A percentile compares a stretch with the other conserved stretches of the same genome.
Conservation (phyloP, 2,113 vertebrate species). For the Coreoperca whiteheadi region DNA sequence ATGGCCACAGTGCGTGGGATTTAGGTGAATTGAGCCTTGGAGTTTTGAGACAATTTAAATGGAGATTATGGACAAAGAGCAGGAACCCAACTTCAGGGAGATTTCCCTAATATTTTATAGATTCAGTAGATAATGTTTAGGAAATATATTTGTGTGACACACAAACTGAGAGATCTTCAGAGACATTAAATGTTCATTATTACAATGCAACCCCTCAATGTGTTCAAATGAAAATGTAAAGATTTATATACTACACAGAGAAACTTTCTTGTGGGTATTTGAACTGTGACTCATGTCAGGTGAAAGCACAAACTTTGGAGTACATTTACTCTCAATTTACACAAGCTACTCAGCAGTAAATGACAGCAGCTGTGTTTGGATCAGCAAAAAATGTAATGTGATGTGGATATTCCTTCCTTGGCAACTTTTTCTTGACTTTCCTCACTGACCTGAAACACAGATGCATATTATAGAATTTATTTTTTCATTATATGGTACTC, state of each 20-base stretch:
- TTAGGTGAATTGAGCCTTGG: neutral
- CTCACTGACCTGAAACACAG: neutral
- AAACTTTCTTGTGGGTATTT: neutral
- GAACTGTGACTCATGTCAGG: neutral
- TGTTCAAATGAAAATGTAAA: neutral
- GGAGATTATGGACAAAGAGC: neutral
- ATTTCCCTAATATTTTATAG: neutral
- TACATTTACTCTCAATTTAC: neutral
- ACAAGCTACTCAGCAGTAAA: neutral
- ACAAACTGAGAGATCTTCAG: neutral
- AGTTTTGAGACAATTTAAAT: neutral
- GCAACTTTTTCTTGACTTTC: neutral
- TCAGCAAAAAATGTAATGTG: neutral
- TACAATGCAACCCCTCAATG: neutral
- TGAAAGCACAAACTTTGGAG: neutral
- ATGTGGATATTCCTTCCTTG: neutral
- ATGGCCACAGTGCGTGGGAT: neutral
- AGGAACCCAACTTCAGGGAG: neutral
- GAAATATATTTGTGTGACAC: neutral
- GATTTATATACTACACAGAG: neutral
- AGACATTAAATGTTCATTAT: neutral
- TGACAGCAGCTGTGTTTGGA: neutral
- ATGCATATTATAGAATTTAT: constrained; percentile 8
- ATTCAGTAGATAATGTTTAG: neutral
- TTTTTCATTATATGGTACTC: neutral